Conservation (phyloP, 2,888 invertebrate genomes). For the Oegoconia quadripuncta region DNA sequence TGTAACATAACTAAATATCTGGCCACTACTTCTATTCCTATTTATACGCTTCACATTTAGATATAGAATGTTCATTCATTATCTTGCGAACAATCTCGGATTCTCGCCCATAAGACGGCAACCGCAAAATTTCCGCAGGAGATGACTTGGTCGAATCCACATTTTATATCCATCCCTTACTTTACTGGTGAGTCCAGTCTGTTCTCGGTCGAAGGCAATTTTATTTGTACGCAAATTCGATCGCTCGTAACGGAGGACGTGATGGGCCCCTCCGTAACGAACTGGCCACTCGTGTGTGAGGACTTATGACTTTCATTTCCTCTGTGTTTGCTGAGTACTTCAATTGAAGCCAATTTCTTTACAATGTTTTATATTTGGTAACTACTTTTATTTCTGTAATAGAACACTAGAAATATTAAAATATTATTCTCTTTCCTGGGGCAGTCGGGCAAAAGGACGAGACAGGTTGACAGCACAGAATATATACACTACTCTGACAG, state of each 20-base stretch:
- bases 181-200: slow-evolving; percentile 44
- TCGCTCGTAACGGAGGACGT: slow-evolving; percentile 54
- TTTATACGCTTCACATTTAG: no score
- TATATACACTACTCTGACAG: no score
- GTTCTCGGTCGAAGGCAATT: slow-evolving; percentile 46
- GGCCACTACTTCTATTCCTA: no score
- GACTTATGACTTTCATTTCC: slow-evolving; percentile 66
- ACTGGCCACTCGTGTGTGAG: slow-evolving; percentile 41
- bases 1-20: no score
- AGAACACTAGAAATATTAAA: no score
- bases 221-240: slow-evolving; percentile 69
- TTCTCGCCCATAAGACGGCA: slow-evolving; percentile 1
- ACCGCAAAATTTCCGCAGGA: slow-evolving; percentile 49
- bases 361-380: background rate
- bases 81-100: slow-evolving; percentile 8
- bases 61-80: background rate
- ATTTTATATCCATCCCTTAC: slow-evolving; percentile 53
- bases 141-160: slow-evolving; percentile 55
- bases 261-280: slow-evolving; percentile 50
- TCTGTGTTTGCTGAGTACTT: slow-evolving; percentile 22
- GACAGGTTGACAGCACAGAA: no score
- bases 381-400: no score
- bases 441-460: no score
- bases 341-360: slow-evolving; percentile 11
- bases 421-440: no score